Base-by-base conservation (phyloP, 2,888 invertebrate species). In the Euzetes globulus region DNA sequence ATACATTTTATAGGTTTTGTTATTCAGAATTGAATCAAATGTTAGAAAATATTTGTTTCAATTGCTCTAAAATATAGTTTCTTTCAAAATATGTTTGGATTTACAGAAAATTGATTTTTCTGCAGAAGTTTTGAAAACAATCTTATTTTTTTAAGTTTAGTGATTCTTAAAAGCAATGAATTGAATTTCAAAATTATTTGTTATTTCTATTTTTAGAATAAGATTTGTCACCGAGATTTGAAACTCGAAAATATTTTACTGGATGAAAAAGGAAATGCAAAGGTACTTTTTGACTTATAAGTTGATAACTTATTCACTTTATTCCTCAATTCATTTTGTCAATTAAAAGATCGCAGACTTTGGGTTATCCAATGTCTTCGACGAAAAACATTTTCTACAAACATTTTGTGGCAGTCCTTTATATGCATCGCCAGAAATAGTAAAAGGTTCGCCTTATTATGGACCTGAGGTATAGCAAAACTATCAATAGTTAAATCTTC, bases 361-460 rank as follows among this genome's bases (percentile, higher is more conserved):
- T 84, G 99, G 99, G 76, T 86, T 99, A 75, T 96, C 97, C 73
- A 99, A 99, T 84, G 95, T 96, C 77, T 99, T 92, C 84, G 91
- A 92, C 83, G 91, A 92, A 80, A 90, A 90, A 78, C 87, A 91
- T 77, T 84, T 94, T 76, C 83, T 97, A 79, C 90, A 89, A 77
- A 97, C 97, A 33, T 97, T 94, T 84, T 97, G 97, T 83, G 97
- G 97, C 25, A 95, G 95, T 78, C 96, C 97, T 1, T 84, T 97
- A 17, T 97, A 97, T 82, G 96, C 97, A 27, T 96, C 95, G 37
- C 97, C 97, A 0, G 97, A 97, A 86, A 97, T 97, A 80, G 96
- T 97, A 52, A 93, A 93, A 85, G 96, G 97, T 77, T 92, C 91
- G 11, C 95, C 96, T 0, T 97, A 97, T 82, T 91, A 91, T 81